Evolutionary conservation across 2,113 vertebrate genomes (phyloP), one percentile per base, ranked within the genome.

Genomic region (Nycticebus coucang): DNA sequence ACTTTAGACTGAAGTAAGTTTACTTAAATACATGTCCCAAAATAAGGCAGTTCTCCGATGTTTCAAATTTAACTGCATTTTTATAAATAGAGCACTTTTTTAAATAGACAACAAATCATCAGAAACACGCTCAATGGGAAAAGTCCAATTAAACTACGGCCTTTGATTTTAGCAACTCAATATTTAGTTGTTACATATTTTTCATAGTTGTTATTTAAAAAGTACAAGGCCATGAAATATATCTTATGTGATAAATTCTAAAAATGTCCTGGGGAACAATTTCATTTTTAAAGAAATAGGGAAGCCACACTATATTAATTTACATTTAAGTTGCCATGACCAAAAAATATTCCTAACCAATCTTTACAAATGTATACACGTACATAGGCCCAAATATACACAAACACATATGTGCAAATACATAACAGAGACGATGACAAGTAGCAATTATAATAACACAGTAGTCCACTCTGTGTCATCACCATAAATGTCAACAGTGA

Each of bases 141-240:
- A 92, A 92, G 37, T 68, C 50, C 53, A 28, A 28, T 57, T 81
- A 86, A 94, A 87, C 21, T 83, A 53, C 35, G 2, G 24, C 21
- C 33, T 88, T 96, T 66, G n/a, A 8, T 93, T 62, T 82, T 71
- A 69, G n/a, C 41, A 95, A 57, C 50, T 87, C 12, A 18, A 53
- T 45, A 79, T 55, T 91, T 7, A n/a, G 37, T 64, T 74, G 53
- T 77, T 82, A 45, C 18, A 45, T 37, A 83, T 50, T 74, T 84
- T 93, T 77, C 59, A 91, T 45, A 90, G 13, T 82, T 93, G 91
- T 89, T 83, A 89, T 28, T 6, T 72, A 53, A 82, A 72, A 96
- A 82, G 35, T 68, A 30, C 3, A 89, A 82, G 45, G 55, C 68
- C 5, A 79, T 62, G 79, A 79, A 93, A 79, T 62, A 33, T 62